Percentiles rank a stretch among this genome's conserved stretches.
phyloP scores from a whole-genome alignment of 2,113 vertebrate species.

The Bombycilla garrulus region DNA sequence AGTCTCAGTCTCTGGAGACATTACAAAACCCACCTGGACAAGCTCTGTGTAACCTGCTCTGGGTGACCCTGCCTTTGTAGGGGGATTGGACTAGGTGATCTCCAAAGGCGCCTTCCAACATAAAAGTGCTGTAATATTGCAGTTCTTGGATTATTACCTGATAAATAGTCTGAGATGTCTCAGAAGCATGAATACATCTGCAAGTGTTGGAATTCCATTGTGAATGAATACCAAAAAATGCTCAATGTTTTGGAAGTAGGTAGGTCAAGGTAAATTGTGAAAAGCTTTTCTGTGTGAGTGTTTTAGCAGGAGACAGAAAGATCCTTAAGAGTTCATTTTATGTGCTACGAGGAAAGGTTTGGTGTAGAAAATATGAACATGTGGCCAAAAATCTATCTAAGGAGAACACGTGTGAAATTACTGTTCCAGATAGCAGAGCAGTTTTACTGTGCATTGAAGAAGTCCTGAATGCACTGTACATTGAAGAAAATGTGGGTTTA shows the following conservation, averaged over 20 bases:
- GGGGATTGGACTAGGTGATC: accelerated
- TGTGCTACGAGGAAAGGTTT: background rate
- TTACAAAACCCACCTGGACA: background rate
- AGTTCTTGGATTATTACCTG: background rate
- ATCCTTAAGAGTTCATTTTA: background rate
- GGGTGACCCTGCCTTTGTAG: background rate
- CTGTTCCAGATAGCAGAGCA: background rate
- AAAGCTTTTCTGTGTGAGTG: background rate
- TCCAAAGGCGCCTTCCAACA: background rate
- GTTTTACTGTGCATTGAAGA: background rate
- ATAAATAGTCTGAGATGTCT: background rate
- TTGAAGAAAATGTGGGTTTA: background rate
- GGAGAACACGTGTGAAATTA: background rate
- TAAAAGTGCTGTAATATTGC: background rate
- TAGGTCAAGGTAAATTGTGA: background rate
- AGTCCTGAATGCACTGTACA: background rate
- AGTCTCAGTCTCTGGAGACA: background rate
- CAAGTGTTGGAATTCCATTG: background rate
- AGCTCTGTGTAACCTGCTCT: background rate
- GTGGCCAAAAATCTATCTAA: background rate
- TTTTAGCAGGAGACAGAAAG: background rate
- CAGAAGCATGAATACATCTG: background rate
- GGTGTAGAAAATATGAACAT: background rate
- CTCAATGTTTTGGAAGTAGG: background rate
- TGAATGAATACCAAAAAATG: background rate